phyloP scores from a whole-genome alignment of 2,113 vertebrate genomes.

The Scytalopus superciliaris region DNA sequence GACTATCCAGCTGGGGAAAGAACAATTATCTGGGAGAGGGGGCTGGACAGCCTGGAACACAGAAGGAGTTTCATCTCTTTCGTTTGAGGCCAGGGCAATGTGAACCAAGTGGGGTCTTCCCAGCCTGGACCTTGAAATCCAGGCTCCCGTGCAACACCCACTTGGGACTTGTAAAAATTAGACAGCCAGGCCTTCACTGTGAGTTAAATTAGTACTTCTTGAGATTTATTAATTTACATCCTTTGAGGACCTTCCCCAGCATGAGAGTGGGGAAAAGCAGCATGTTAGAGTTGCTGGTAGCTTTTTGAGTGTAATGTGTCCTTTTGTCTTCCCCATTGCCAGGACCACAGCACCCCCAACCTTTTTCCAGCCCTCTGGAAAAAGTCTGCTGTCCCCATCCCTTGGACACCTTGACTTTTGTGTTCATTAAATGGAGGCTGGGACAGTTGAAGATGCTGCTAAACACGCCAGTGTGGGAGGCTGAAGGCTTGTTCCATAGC shows the following conservation, averaged over 20 bases:
- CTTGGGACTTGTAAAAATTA: background rate
- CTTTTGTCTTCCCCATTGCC: background rate
- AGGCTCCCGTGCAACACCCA: background rate
- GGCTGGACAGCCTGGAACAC: background rate
- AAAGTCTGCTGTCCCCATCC: background rate
- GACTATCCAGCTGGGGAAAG: constrained; percentile 48
- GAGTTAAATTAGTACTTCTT: background rate
- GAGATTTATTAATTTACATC: background rate
- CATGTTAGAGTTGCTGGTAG: background rate
- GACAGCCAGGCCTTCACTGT: background rate
- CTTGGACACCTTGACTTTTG: background rate
- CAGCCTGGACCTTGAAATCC: background rate
- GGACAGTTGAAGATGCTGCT: background rate
- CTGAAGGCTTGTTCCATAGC: background rate
- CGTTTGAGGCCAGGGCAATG: background rate
- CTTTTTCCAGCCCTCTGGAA: background rate
- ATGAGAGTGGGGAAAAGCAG: background rate
- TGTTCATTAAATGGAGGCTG: background rate
- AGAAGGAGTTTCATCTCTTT: background rate
- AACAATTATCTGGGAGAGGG: constrained; percentile 43
- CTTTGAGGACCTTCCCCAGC: background rate
- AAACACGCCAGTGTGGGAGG: background rate
- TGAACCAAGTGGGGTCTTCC: background rate
- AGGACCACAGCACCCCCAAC: fast-evolving
- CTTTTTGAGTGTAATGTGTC: background rate